Percentiles rank a stretch among this genome's conserved stretches.
Conservation (phyloP, 30 jellyfish, hydroid and myxozoan species). For the Aurelia sp. region DNA sequence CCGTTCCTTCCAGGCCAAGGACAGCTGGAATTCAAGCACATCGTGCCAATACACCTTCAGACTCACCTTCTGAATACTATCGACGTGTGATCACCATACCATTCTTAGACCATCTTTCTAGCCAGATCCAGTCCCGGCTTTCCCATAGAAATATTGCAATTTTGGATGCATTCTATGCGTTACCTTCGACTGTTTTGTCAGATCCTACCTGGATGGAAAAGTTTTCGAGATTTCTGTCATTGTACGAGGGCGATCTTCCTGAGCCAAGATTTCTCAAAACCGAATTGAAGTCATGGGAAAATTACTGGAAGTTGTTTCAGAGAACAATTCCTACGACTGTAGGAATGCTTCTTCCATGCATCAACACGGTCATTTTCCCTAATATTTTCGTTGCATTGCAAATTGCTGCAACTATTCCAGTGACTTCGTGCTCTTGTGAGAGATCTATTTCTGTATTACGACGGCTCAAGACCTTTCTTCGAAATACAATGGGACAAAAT, state of each 20-base stretch:
- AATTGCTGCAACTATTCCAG: constrained; percentile 65
- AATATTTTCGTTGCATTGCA: constrained; percentile 42
- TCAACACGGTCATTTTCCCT: constrained; percentile 56
- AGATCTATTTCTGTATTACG: constrained; percentile 47
- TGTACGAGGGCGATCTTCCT: constrained; percentile 55
- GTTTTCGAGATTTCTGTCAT: constrained; percentile 14
- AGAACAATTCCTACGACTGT: constrained; percentile 29
- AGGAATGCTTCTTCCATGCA: constrained; percentile 27
- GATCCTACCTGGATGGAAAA: constrained; percentile 18
- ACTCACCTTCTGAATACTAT: constrained; percentile 21
- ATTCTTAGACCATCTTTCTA: constrained; percentile 34
- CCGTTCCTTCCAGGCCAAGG: constrained; percentile 45
- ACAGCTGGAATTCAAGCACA: constrained; percentile 27
- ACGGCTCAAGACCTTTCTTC: constrained; percentile 46
- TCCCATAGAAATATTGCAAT: constrained; percentile 24
- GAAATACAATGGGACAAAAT: constrained; percentile 44
- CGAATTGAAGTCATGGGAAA: constrained; percentile 60
- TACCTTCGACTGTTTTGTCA: constrained; percentile 24
- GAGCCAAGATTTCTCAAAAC: constrained; percentile 50
- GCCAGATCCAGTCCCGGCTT: constrained; percentile 38
- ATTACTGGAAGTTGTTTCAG: constrained; percentile 8
- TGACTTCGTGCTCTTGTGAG: constrained; percentile 67
- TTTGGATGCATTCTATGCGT: constrained; percentile 28
- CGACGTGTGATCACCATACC: constrained; percentile 14
- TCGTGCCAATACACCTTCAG: constrained; percentile 21